These are phyloP conservation scores for Planococcus citri DNA, from an alignment of 1,140 invertebrate genomes.

Conservation along the genomic window DNA sequence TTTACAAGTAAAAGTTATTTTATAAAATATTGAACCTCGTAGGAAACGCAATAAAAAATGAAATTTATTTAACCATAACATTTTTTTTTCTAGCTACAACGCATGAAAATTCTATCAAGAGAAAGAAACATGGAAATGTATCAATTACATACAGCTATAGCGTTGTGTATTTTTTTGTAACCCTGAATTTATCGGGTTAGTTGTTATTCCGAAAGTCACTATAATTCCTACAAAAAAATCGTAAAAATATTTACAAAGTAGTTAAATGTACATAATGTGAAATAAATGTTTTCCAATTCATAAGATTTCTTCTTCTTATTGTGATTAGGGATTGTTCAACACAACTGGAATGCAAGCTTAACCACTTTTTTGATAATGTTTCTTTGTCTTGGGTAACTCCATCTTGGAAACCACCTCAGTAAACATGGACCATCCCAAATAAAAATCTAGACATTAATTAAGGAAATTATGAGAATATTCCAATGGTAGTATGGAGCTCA, in stretches of 20 bases:
- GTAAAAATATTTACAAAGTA: background rate
- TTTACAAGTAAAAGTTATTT: background rate
- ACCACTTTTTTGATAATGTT: too few species aligned
- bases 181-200: background rate
- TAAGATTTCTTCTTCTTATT: too few species aligned
- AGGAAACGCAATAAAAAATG: too few species aligned
- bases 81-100: background rate
- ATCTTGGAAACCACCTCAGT: background rate
- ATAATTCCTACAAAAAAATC: background rate
- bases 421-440: conserved; percentile 8
- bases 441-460: background rate
- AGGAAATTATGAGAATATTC: too few species aligned
- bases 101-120: background rate
- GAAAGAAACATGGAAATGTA: background rate
- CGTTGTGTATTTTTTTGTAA: background rate
- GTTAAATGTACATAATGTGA: background rate
- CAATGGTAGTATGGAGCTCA: too few species aligned
- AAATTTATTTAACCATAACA: too few species aligned
- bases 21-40: too few species aligned
- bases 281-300: background rate
- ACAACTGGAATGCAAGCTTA: too few species aligned
- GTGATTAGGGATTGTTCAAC: too few species aligned
- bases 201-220: background rate
- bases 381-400: too few species aligned
- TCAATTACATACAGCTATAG: background rate